Conservation (phyloP, 2,888 invertebrate species). For the Campoletis raptor region DNA sequence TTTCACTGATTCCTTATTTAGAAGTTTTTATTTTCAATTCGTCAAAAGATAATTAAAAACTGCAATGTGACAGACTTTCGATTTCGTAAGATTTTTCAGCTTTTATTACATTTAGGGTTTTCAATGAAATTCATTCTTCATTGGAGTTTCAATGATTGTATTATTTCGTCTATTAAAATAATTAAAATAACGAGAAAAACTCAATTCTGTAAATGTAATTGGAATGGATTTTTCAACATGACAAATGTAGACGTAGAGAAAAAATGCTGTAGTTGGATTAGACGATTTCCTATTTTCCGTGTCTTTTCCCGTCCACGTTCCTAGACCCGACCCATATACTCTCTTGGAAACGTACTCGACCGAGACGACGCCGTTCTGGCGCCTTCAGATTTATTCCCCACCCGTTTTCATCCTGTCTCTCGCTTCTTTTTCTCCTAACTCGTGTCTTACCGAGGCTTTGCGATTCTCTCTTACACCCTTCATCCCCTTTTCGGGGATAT, state of each 20-base stretch:
- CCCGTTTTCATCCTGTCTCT: slow-evolving; percentile 61
- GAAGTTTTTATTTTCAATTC: slow-evolving; percentile 7
- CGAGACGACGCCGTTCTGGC: slow-evolving; percentile 79
- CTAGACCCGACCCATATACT: slow-evolving; percentile 24
- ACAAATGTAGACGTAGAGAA: background rate
- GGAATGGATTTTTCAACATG: background rate
- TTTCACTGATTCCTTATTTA: slow-evolving; percentile 23
- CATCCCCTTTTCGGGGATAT: slow-evolving; percentile 60
- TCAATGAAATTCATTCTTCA: background rate
- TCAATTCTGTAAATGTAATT: background rate
- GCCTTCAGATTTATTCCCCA: slow-evolving; percentile 76
- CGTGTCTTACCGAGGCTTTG: slow-evolving; percentile 40
- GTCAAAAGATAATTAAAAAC: background rate
- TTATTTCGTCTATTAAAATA: background rate
- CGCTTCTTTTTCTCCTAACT: slow-evolving; percentile 46
- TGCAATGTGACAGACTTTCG: background rate
- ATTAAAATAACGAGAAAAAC: background rate
- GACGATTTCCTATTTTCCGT: slow-evolving; percentile 57
- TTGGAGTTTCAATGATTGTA: background rate
- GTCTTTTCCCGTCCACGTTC: slow-evolving; percentile 32
- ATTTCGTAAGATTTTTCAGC: too few species aligned
- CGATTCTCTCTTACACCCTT: slow-evolving; percentile 53
- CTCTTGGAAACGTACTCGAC: slow-evolving; percentile 65
- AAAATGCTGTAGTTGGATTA: slow-evolving; percentile 33
- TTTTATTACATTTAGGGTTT: background rate